Conservation (phyloP, 2,113 vertebrate species). For the Corynorhinus townsendii region DNA sequence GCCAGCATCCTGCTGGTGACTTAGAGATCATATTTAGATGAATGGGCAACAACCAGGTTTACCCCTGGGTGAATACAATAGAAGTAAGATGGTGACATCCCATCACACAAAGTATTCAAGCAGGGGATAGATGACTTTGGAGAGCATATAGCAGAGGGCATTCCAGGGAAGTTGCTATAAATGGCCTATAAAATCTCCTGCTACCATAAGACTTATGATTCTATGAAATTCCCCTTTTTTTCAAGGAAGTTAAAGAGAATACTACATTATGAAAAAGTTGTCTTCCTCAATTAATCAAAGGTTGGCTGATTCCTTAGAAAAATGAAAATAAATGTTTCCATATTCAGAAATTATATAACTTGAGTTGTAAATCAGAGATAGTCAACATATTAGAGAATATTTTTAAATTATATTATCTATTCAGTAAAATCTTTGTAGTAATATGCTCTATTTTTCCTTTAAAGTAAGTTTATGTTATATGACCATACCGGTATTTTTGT, state of each 20-base stretch:
- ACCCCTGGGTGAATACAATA: too few relatives aligned
- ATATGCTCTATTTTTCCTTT: background rate
- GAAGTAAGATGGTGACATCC: background rate
- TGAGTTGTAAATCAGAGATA: background rate
- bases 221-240: background rate
- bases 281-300: background rate
- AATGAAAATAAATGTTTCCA: background rate
- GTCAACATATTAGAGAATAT: background rate
- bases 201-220: background rate
- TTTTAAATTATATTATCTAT: background rate
- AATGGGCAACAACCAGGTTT: background rate
- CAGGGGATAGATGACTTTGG: background rate
- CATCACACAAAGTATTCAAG: background rate
- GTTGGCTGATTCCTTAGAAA: background rate
- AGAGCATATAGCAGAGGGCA: background rate
- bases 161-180: background rate
- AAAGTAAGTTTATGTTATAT: background rate
- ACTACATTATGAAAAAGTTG: background rate
- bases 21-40: slow-evolving; percentile 21
- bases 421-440: background rate
- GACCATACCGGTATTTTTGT: background rate
- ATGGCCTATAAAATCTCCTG: background rate
- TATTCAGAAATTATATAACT: background rate
- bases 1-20: slow-evolving; percentile 51
- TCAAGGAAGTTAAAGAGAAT: background rate